Base-by-base conservation (phyloP, 2,888 invertebrate species). In the Parochlus steinenii region DNA sequence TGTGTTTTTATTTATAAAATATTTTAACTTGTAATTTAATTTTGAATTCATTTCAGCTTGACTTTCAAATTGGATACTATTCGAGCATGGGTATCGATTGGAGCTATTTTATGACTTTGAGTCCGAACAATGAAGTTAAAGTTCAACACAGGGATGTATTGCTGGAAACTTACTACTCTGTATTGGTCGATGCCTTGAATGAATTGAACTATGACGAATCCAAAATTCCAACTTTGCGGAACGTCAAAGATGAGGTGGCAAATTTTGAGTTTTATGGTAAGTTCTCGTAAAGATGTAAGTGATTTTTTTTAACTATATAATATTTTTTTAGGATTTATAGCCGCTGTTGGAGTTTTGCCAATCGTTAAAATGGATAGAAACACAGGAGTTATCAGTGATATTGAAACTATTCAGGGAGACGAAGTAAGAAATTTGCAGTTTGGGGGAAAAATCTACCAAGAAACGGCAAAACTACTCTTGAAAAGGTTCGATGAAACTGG, bases 91-190 rank as follows among this genome's bases (percentile, higher is more conserved):
- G 58, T 4, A 52, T 56, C 11, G 60, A 59, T 43, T 39, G 60
- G 4, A 58, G 57, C 30, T 59, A 60, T 38, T 60, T 60, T 25
- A 41, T 60, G 0, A 52, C 51, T 18, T 58, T 58, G 4, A 58
- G 58, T 41, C 41, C 53, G 4, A 47, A 53, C 18, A 42, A 53
- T 19, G 48, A 55, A 14, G 52, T 54, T 1, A 40, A 56, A 1
- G 37, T 26, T 6, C 40, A 43, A 2, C 44, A 50, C 20, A 46
- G 53, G 0, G 44, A 50, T 8, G 41, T 43, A 10, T 41, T 59
- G 0, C 46, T 60, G 11, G 44, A 46, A 29, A 40, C 25, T 2
- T 58, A 58, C 39, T 45, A 44, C 19, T 39, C 46, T n/a, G 41
- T 43, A 0, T 36, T 58, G 1, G 31, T 43, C 8, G 40, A 42